Conservation (phyloP, 2,113 vertebrate genomes). For the Cnemophilus loriae region DNA sequence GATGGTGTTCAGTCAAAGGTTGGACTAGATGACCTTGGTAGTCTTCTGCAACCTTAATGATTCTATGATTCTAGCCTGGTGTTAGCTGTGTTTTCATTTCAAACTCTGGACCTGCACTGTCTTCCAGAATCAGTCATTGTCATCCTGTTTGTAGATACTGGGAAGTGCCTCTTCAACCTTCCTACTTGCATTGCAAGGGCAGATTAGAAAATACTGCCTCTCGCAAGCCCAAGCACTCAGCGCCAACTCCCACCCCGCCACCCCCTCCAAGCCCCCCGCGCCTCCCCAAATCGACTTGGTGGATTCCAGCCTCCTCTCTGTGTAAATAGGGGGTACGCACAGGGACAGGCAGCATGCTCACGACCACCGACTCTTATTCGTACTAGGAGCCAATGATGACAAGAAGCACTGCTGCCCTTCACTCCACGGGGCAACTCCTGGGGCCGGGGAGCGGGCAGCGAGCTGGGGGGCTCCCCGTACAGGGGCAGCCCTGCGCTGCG, state of each 20-base stretch:
- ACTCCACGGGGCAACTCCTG: rapidly evolving
- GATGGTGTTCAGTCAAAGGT: neutral
- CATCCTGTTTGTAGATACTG: neutral
- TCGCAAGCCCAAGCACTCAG: neutral
- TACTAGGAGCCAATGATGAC: neutral
- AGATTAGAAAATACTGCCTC: neutral
- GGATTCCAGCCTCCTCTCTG: neutral
- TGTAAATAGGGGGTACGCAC: neutral
- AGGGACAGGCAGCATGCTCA: neutral
- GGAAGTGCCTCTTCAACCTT: neutral
- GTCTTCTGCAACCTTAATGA: neutral
- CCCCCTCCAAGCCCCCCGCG: neutral
- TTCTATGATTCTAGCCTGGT: neutral
- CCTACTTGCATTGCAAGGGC: neutral
- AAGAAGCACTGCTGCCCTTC: neutral
- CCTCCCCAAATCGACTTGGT: neutral
- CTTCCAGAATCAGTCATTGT: neutral
- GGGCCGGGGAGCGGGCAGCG: neutral
- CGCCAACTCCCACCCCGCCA: neutral
- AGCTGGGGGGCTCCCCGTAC: too few relatives aligned
- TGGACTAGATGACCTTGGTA: neutral
- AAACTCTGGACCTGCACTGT: neutral
- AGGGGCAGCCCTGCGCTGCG: rapidly evolving
- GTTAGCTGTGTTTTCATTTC: neutral
- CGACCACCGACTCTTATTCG: neutral